Evolutionary conservation across 53 echinoderm and acorn worm species (phyloP).

Genomic region (Arbacia lixula): DNA sequence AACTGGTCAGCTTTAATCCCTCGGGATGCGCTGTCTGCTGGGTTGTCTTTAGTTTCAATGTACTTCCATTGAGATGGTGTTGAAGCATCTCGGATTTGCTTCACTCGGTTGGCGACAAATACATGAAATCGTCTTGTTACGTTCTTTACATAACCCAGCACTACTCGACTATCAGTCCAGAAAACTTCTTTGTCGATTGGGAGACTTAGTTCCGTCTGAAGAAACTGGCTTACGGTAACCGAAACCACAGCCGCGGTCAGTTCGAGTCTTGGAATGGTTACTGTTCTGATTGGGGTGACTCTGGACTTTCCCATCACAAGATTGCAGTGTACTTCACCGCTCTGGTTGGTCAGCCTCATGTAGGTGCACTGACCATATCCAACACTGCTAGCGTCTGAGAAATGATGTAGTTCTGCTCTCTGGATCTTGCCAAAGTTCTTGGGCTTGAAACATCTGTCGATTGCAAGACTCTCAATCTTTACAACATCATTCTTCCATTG

Average conservation of each 20-base stretch:
- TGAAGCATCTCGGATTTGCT: slow-evolving; percentile 27
- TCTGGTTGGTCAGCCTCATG: slow-evolving; percentile 50
- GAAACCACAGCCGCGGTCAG: slow-evolving; percentile 45
- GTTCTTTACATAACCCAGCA: slow-evolving; percentile 54
- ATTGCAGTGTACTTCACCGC: slow-evolving; percentile 19
- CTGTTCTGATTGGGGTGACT: slow-evolving; percentile 35
- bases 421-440: background rate
- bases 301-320: slow-evolving; percentile 60
- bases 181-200: slow-evolving; percentile 2
- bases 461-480: slow-evolving; percentile 11
- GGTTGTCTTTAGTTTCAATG: slow-evolving; percentile 21
- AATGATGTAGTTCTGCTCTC: slow-evolving; percentile 53
- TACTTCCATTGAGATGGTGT: slow-evolving; percentile 47
- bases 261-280: slow-evolving; percentile 54
- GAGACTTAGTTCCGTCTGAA: background rate
- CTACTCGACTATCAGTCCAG: slow-evolving; percentile 64
- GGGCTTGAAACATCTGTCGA: slow-evolving; percentile 57
- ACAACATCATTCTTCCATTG: slow-evolving; percentile 43
- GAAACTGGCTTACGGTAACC: slow-evolving; percentile 29
- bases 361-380: slow-evolving; percentile 77
- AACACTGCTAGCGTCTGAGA: slow-evolving; percentile 60
- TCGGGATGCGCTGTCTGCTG: slow-evolving; percentile 53
- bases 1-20: slow-evolving; percentile 16
- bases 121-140: slow-evolving; percentile 59
- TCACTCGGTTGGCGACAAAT: slow-evolving; percentile 55